Conservation (phyloP, 1,140 invertebrate genomes). For the Trachymyrmex septentrionalis region DNA sequence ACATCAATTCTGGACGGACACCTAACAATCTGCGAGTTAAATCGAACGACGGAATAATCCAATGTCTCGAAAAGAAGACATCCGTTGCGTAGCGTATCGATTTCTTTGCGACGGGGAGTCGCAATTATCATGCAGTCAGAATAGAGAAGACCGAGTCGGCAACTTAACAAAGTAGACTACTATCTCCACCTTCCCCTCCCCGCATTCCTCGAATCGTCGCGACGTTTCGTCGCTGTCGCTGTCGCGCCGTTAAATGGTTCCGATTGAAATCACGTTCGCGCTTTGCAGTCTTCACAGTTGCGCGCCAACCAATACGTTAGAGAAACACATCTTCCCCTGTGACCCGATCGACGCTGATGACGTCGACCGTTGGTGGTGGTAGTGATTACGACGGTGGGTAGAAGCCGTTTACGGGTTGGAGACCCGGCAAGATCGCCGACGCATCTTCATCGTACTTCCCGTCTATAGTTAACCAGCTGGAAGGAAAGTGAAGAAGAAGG, state of each 20-base stretch:
- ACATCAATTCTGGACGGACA: not conserved
- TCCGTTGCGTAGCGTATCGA: not conserved
- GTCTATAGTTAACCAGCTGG: conserved; percentile 66
- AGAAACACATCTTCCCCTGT: not conserved
- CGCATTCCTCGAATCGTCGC: conserved; percentile 17
- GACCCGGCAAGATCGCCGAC: conserved; percentile 9
- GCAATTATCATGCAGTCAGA: conserved; percentile 34
- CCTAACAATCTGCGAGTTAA: conserved; percentile 6
- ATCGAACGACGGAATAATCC: conserved; percentile 21
- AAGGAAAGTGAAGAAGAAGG: conserved; percentile 59
- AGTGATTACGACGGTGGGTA: not conserved
- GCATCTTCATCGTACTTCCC: conserved; percentile 64
- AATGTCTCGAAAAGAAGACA: conserved; percentile 20
- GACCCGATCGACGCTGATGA: not conserved
- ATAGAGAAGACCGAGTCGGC: not conserved
- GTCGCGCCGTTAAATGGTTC: conserved; percentile 29
- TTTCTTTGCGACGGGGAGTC: not conserved
- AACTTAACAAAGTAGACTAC: conserved; percentile 33
- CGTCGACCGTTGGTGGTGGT: not conserved
- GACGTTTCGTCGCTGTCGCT: conserved; percentile 6
- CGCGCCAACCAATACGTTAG: not conserved
- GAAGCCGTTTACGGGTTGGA: conserved; percentile 39
- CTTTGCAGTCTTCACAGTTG: not conserved
- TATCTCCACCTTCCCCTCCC: not conserved
- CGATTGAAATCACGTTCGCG: conserved; percentile 14